Evolutionary conservation across 2,797 vertebrate genomes (phyloP).

Genomic region (Hybognathus amarus): DNA sequence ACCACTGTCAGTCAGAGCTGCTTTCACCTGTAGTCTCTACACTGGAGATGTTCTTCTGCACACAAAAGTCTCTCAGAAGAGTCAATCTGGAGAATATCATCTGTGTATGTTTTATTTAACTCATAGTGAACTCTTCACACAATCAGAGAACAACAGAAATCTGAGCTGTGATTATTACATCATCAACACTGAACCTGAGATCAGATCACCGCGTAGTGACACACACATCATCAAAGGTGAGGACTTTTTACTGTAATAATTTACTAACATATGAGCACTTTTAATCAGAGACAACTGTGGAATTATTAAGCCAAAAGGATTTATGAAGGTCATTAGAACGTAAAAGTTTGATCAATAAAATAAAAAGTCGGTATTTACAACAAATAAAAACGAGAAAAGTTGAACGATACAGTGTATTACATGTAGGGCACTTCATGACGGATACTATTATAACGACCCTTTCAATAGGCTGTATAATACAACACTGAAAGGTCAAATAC

Average conservation of each 20-base stretch:
- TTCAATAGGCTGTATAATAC: too few relatives aligned
- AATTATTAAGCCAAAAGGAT: too few relatives aligned
- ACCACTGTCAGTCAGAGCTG: neutral
- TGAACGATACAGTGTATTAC: too few relatives aligned
- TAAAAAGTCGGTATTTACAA: too few relatives aligned
- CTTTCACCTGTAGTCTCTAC: neutral
- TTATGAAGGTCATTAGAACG: too few relatives aligned
- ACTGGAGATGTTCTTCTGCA: neutral
- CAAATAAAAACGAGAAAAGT: too few relatives aligned
- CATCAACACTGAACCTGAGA: neutral
- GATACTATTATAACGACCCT: too few relatives aligned
- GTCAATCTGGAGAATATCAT: fast-evolving
- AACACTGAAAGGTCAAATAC: too few relatives aligned
- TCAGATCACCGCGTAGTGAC: slow-evolving; percentile 15
- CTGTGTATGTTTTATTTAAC: neutral
- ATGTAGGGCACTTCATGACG: too few relatives aligned
- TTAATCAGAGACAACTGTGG: too few relatives aligned
- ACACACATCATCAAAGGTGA: neutral
- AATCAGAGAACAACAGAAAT: neutral
- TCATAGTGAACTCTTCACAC: neutral
- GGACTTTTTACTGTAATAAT: neutral
- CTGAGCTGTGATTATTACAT: slow-evolving; percentile 15
- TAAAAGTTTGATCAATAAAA: too few relatives aligned
- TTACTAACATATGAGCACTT: too few relatives aligned
- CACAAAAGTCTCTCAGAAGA: neutral